Conservation (phyloP, 2,113 vertebrate species). For the Trogon surrucura region DNA sequence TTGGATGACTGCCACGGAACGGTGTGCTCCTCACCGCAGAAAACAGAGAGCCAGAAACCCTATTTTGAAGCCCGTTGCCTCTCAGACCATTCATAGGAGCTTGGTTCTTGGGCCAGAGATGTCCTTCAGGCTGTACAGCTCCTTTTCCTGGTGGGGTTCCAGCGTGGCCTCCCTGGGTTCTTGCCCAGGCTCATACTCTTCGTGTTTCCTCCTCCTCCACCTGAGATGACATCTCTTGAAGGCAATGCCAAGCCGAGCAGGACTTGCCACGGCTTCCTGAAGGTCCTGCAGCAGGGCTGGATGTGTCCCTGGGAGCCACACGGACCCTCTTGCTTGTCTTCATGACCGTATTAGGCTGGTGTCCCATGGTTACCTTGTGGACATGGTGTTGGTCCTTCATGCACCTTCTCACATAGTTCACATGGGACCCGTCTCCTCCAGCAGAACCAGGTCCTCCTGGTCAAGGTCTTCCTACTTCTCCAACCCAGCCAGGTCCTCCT, state of each 20-base stretch:
- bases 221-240: not conserved
- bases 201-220: not conserved
- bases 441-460: not conserved
- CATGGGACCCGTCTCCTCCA: not conserved
- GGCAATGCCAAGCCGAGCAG: not conserved
- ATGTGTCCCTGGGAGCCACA: not conserved
- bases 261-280: not conserved
- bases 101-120: not conserved
- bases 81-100: not conserved
- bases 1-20: rapidly evolving
- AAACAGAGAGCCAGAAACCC: not conserved
- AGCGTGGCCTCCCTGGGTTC: rapidly evolving
- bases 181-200: not conserved
- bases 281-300: not conserved
- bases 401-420: not conserved
- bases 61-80: rapidly evolving
- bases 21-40: rapidly evolving
- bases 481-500: not conserved
- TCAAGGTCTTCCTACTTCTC: not conserved
- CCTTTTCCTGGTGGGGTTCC: not conserved
- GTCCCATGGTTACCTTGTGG: not conserved
- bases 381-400: not conserved
- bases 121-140: not conserved
- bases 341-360: not conserved
- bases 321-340: not conserved